Evolutionary conservation across 2,888 invertebrate species (phyloP).

Genomic region (Zele albiditarsus): DNA sequence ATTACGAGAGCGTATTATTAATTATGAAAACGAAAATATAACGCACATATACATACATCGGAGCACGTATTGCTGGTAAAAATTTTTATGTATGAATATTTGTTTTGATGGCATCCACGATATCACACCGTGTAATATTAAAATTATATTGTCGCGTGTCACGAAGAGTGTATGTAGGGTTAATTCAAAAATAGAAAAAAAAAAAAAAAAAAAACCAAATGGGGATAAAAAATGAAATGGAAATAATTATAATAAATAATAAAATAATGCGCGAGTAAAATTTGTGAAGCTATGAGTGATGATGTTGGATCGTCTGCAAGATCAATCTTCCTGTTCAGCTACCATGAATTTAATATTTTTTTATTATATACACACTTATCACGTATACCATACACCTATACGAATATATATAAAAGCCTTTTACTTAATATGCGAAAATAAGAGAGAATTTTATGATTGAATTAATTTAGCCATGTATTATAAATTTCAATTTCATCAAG

Average conservation of each 20-base stretch:
- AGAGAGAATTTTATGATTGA: neutral
- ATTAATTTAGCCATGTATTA: neutral
- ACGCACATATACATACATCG: conserved; percentile 33
- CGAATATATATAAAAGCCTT: neutral
- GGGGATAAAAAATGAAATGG: neutral
- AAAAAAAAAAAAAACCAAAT: neutral
- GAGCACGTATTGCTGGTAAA: conserved; percentile 34
- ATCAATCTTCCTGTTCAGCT: neutral
- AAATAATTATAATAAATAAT: neutral
- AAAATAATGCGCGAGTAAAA: neutral
- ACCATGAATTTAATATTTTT: neutral
- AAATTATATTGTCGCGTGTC: conserved; percentile 59
- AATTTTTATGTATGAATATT: conserved; percentile 33
- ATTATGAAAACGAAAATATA: conserved; percentile 49
- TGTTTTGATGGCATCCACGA: conserved; percentile 55
- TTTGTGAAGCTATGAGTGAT: neutral
- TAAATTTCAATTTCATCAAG: neutral
- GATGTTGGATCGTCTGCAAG: neutral
- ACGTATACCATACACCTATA: neutral
- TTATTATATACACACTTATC: neutral
- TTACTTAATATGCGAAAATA: neutral
- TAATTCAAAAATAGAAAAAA: neutral
- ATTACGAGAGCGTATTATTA: conserved; percentile 40
- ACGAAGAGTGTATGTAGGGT: neutral
- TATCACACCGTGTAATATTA: conserved; percentile 60